Evolutionary conservation across 2,113 vertebrate genomes (phyloP).

Genomic region (Ovis canadensis): DNA sequence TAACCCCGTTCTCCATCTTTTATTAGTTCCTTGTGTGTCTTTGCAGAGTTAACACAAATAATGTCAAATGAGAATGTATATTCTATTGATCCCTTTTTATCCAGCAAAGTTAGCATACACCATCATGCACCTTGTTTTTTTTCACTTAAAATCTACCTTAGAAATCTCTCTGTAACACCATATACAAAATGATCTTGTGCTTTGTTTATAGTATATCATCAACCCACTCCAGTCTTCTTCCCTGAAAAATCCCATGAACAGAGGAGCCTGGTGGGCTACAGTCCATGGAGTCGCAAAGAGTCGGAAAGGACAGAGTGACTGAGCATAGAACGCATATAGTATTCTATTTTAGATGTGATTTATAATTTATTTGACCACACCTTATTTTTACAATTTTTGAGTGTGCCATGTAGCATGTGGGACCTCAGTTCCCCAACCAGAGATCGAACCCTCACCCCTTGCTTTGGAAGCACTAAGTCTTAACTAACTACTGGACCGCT

Average conservation of each 20-base stretch:
- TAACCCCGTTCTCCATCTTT: background rate
- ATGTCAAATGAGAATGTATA: background rate
- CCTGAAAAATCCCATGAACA: background rate
- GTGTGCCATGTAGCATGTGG: background rate
- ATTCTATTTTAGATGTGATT: background rate
- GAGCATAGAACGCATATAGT: background rate
- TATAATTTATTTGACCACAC: background rate
- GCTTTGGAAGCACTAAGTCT: background rate
- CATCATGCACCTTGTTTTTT: background rate
- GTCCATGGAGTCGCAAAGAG: background rate
- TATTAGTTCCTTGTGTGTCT: background rate
- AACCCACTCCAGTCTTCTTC: background rate
- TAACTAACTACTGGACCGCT: background rate
- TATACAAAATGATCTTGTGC: background rate
- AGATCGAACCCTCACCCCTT: background rate
- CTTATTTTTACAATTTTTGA: background rate
- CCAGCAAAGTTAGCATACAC: background rate
- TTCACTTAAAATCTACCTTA: background rate
- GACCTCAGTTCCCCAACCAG: background rate
- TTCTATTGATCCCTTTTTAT: background rate
- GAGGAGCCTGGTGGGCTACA: background rate
- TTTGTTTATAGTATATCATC: background rate
- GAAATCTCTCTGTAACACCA: background rate
- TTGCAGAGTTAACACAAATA: conserved; percentile 23
- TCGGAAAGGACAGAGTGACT: background rate